Evolutionary conservation across 2,797 vertebrate genomes (phyloP), one percentile per base, ranked within the genome.

Genomic region (Anableps anableps): DNA sequence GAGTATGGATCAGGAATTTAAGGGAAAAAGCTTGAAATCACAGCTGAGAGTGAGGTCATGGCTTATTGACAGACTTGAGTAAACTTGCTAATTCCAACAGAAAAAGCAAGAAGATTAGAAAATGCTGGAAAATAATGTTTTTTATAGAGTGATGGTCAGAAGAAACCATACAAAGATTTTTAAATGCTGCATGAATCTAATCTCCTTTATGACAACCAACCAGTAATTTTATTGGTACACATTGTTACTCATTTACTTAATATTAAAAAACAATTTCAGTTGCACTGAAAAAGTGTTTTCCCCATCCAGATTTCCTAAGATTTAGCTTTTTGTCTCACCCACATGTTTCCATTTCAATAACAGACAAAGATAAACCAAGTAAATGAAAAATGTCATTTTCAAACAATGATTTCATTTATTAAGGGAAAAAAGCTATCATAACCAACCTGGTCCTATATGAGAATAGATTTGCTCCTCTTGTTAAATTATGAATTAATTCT

Each of bases 1-100:
- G 84, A 92, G 94, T 92, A 71, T 2, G 4, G 21, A 34, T 72
- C 75, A 21, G 43, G 14, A 77, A 31, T 4, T 34, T n/a, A 34
- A 43, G 41, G 73, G 60, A 31, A 74, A 70, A 72, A 45, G 23
- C 66, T 43, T 51, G 41, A 70, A 48, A 41, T 77, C 21, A 47
- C 43, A 50, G 36, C 17, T 45, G 21, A 43, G 31, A 48, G 45
- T 19, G 53, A 9, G 34, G 50, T 50, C 29, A 62, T 26, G 41
- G 29, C 31, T 6, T 36, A 31, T 29, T 19, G 45, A 38, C 43
- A 26, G 51, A n/a, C 51, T 38, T 36, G 19, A n/a, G 2, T 31
- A 23, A 62, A 48, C 58, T 5, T 17, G 16, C 29, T 48, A 0
- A 13, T 36, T 29, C 1, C 75, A 47, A 23, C 75, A 74, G 50